A percentile compares a stretch with the other conserved stretches of the same genome.
Conservation (phyloP, 2,113 vertebrate genomes). For the Gnathonemus echidnorhynchus region DNA sequence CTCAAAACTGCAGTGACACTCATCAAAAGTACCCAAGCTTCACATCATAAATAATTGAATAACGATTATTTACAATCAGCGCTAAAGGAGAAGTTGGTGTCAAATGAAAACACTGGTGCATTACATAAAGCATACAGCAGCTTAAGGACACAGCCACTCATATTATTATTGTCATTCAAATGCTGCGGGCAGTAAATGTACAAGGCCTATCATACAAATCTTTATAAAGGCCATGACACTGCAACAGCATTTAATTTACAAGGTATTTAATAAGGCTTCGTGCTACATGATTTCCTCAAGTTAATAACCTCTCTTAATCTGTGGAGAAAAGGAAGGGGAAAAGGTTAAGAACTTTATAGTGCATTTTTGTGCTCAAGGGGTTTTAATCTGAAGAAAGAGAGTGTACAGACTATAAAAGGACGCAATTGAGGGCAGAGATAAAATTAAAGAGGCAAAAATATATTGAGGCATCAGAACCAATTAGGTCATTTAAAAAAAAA, state of each 20-base stretch:
- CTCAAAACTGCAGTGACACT: neutral
- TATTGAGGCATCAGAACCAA: conserved; percentile 30
- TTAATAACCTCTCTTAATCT: neutral
- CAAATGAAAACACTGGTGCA: neutral
- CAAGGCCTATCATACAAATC: neutral
- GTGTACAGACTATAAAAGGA: conserved; percentile 38
- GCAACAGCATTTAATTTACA: neutral
- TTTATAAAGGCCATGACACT: neutral
- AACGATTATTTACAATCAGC: neutral
- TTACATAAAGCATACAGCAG: neutral
- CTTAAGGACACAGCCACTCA: neutral
- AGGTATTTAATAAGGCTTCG: neutral
- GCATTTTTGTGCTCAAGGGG: conserved; percentile 23
- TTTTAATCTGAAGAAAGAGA: conserved; percentile 28
- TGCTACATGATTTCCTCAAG: neutral
- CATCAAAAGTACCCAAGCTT: neutral
- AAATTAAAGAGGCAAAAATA: conserved; percentile 39
- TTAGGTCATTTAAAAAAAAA: conserved; percentile 32
- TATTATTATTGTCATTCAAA: neutral
- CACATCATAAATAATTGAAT: neutral
- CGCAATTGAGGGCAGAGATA: conserved; percentile 39
- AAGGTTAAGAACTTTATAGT: conserved; percentile 35
- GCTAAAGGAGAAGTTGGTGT: neutral
- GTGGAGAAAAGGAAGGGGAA: neutral
- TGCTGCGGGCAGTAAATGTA: neutral